These are phyloP conservation scores for Tamandua tetradactyla DNA, from an alignment of 2,797 vertebrate species.

Conservation along the genomic window DNA sequence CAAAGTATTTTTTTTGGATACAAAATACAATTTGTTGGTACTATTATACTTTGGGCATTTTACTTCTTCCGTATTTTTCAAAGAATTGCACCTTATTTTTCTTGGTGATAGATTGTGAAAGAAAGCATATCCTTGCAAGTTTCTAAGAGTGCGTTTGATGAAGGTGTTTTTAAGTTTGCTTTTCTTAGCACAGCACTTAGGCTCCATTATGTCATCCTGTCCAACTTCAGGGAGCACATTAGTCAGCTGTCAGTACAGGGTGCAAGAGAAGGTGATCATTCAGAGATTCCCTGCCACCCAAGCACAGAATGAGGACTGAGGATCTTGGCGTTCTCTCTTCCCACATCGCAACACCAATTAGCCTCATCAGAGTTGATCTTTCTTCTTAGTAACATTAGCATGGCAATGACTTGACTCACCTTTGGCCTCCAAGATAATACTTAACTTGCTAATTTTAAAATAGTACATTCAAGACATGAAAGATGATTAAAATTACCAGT, in stretches of 20 bases:
- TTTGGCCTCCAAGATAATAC: background rate
- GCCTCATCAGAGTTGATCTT: background rate
- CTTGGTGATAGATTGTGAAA: background rate
- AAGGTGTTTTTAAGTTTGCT: background rate
- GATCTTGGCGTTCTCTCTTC: background rate
- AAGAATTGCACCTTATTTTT: background rate
- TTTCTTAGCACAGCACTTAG: conserved; percentile 10
- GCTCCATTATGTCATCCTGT: background rate
- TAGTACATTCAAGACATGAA: background rate
- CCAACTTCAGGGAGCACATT: background rate
- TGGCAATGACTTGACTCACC: background rate
- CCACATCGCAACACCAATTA: background rate
- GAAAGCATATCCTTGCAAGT: background rate
- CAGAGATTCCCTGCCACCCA: background rate
- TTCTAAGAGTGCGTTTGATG: background rate
- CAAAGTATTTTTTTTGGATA: background rate
- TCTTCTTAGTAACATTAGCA: background rate
- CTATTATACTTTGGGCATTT: background rate
- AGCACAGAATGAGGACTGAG: background rate
- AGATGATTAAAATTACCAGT: background rate
- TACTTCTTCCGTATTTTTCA: background rate
- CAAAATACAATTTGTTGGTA: background rate
- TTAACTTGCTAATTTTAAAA: background rate
- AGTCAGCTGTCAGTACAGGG: background rate
- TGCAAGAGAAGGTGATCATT: background rate